Base-by-base conservation (phyloP, 2,797 vertebrate species). In the Anolis apletophallus region DNA sequence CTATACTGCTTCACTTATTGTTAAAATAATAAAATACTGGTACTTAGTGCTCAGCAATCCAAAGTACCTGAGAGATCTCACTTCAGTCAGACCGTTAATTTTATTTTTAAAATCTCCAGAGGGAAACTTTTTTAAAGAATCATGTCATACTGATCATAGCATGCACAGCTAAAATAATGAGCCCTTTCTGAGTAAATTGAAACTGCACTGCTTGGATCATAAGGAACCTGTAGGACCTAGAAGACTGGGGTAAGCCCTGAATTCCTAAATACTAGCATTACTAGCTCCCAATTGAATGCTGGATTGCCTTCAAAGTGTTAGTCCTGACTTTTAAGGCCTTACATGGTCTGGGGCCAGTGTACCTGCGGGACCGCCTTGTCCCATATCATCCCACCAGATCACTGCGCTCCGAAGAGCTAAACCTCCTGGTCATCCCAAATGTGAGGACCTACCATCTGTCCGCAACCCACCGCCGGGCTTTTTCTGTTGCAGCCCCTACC, bases 81-180 rank as follows among this genome's bases (percentile, higher is more conserved):
- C 17, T 82, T 67, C 26, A 91, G 89, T 87, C 81, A 94, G 81
- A 64, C 8, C 89, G 72, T 54, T 91, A 90, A 87, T 94, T 92
- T 81, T 54, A 61, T 29, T 54, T 88, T 55, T 88, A 89, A 92
- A 85, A 75, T 32, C 13, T 68, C 29, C 14, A 83, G 64, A 52
- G 1, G 1, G 64, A 17, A 36, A 11, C 46, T 80, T 77, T 78
- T 92, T 90, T 40, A 40, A 26, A 32, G 81, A 75, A 32, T 59
- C 55, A 88, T 8, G 87, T 72, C 26, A 77, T 75, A 89, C n/a
- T 57, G 88, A 85, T 0, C 0, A 86, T 19, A 50, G 74, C 91
- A 87, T 74, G 69, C 61, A 73, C 79, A 16, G 0, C 19, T 91
- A 67, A 32, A 29, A 0, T 81, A 79, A 77, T 26, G 13, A 46